Evolutionary conservation across 2,797 vertebrate species (phyloP).

Genomic region (Sorex maritimensis): DNA sequence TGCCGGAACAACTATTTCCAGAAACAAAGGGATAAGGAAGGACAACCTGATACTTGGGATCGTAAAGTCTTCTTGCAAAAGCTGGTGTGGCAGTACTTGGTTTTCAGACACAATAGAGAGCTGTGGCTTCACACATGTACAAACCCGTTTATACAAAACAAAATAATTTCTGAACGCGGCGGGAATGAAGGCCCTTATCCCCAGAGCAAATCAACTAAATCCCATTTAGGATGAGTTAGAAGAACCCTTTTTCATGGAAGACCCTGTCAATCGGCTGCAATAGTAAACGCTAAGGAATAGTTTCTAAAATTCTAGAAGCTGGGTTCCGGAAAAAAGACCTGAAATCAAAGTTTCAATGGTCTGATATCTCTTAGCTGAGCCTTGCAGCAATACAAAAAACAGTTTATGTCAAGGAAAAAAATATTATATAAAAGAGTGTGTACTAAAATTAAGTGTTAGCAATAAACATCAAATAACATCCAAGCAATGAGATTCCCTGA

Average conservation of each 20-base stretch:
- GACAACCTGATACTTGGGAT: too few species aligned
- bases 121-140: too few species aligned
- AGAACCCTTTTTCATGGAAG: background rate
- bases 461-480: background rate
- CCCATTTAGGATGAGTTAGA: background rate
- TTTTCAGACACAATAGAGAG: too few species aligned
- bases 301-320: background rate
- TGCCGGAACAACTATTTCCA: too few species aligned
- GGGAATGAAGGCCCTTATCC: background rate
- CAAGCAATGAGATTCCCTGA: background rate
- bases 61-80: too few species aligned
- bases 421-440: background rate
- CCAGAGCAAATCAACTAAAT: background rate
- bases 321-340: constrained; percentile 2
- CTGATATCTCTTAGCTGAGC: background rate
- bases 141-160: too few species aligned
- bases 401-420: background rate
- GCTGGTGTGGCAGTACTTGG: too few species aligned
- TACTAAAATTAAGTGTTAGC: constrained; percentile 36
- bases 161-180: background rate
- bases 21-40: too few species aligned
- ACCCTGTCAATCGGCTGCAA: background rate
- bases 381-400: background rate
- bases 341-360: background rate
- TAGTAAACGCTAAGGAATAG: background rate